phyloP scores from a whole-genome alignment of 2,888 invertebrate species.

The Mimumesa dahlbomi region DNA sequence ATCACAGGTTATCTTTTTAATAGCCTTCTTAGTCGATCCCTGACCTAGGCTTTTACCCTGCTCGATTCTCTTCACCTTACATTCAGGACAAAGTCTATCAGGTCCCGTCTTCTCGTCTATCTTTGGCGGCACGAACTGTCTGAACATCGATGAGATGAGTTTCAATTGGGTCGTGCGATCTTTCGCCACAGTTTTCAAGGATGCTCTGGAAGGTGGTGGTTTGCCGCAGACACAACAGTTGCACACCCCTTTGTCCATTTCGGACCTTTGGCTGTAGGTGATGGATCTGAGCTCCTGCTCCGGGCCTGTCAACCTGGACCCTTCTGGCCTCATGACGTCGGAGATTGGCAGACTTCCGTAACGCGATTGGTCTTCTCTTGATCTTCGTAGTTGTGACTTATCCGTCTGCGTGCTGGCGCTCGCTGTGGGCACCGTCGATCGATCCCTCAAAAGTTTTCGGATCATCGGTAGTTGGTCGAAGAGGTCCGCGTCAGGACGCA shows the following conservation, averaged over 20 bases:
- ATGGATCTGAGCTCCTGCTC: conserved; percentile 49
- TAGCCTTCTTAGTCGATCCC: background rate
- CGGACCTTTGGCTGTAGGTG: conserved; percentile 25
- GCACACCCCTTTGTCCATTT: conserved; percentile 17
- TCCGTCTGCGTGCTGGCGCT: conserved; percentile 27
- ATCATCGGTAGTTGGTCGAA: conserved; percentile 11
- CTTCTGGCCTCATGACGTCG: conserved; percentile 9
- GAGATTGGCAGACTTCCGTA: conserved; percentile 1
- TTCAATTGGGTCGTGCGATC: background rate
- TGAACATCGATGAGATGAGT: background rate
- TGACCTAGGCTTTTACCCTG: background rate
- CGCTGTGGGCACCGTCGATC: background rate
- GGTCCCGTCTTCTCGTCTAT: conserved; percentile 2
- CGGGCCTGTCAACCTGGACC: background rate
- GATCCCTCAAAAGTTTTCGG: conserved; percentile 20
- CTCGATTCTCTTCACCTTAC: conserved; percentile 14
- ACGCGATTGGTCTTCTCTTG: background rate
- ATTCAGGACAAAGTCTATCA: conserved; percentile 31
- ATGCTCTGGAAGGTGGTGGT: too few species aligned
- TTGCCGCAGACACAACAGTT: conserved; percentile 53
- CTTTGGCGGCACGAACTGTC: background rate
- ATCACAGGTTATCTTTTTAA: conserved; percentile 13
- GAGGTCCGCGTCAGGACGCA: conserved; percentile 19
- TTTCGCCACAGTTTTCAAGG: too few species aligned
- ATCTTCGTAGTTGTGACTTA: background rate